Evolutionary conservation across 2,888 invertebrate genomes (phyloP).

Genomic region (Tupiocoris notatus): DNA sequence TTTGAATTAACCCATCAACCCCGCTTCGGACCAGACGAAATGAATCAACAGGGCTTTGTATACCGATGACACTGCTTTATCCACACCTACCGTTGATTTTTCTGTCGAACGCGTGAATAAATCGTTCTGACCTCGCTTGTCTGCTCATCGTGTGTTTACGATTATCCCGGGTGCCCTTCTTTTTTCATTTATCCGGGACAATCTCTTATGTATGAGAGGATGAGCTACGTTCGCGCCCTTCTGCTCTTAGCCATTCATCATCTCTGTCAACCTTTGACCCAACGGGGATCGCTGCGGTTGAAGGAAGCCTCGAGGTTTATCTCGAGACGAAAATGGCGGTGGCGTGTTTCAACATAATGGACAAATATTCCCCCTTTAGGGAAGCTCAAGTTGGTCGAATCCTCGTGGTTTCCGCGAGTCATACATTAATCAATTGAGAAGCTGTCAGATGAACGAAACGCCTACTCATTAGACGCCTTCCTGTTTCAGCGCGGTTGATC

Average conservation of each 20-base stretch:
- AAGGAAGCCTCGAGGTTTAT: neutral
- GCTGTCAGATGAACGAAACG: no score
- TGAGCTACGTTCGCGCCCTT: neutral
- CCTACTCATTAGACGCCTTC: no score
- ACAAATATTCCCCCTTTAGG: neutral
- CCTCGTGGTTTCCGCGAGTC: neutral
- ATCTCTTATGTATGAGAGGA: neutral
- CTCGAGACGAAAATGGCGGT: neutral
- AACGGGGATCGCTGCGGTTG: neutral
- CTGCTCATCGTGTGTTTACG: neutral
- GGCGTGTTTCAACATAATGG: neutral
- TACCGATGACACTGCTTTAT: no score
- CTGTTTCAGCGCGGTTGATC: no score
- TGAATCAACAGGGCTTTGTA: no score
- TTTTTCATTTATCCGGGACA: neutral
- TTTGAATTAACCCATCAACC: no score
- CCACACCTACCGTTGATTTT: no score
- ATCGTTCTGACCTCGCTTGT: neutral
- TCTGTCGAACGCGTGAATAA: no score
- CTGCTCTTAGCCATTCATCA: neutral
- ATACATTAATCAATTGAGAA: neutral
- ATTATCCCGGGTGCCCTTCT: neutral
- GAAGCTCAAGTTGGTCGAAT: neutral
- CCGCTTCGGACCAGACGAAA: no score
- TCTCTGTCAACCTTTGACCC: neutral